Base-by-base conservation (phyloP, 2,797 vertebrate genomes). In the Microhierax caerulescens region DNA sequence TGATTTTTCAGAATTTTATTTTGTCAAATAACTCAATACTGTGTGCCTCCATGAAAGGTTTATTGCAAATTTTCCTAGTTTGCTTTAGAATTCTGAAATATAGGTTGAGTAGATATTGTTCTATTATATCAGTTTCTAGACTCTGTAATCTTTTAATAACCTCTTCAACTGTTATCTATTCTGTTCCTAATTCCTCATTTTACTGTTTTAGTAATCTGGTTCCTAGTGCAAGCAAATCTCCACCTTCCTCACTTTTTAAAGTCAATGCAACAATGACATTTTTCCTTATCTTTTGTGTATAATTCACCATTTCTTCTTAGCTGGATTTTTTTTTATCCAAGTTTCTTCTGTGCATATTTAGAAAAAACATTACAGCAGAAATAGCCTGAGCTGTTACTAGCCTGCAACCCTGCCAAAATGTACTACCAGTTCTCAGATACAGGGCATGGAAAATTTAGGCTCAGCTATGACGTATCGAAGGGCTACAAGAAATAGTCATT, bases 131-230 rank as follows among this genome's bases (percentile, higher is more conserved):
- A 86, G 21, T 85, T 94, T 75, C 41, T 85, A 68, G 36, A 45
- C 14, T 79, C 76, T 56, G 30, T 95, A 95, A 96, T 93, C 90
- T 93, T 96, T 94, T 96, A 96, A 95, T 80, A 97, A 82, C 32
- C 37, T 91, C 83, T 91, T 97, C 76, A 77, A 7, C 36, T 92
- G 56, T 90, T 96, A 96, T 90, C 93, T 90, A 11, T 86, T 84
- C 45, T 83, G 22, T 77, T 94, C 56, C 39, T 93, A 96, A 95
- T 94, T 93, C 84, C 37, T 92, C 34, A 82, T 81, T 76, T 94
- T 85, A 80, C 41, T 85, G 65, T 32, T 22, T 91, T 75, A 9
- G 57, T 92, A 95, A 96, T 95, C 91, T 81, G 78, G 94, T 95
- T 97, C 61, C 48, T 70, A 57, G 28, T 51, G 68, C 74, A 91